These are phyloP conservation scores for Lamellibrachia satsuma DNA, from an alignment of 2,888 invertebrate species.

Conservation along the genomic window DNA sequence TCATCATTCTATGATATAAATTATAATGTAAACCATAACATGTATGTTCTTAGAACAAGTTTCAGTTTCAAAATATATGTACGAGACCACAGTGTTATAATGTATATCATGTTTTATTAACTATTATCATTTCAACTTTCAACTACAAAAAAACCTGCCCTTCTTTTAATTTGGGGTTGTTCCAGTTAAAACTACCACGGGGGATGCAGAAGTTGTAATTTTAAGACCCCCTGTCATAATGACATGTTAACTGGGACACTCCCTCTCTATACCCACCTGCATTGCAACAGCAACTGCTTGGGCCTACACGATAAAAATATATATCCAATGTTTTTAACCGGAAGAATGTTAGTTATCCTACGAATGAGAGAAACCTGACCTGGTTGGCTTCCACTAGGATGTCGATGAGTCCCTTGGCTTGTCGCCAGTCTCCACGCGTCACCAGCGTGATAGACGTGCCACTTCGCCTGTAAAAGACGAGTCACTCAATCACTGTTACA, in stretches of 20 bases:
- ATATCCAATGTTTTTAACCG: no score
- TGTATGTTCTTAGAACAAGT: no score
- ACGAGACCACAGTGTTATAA: no score
- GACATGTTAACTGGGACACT: background rate
- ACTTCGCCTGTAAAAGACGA: slow-evolving; percentile 66
- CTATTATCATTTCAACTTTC: no score
- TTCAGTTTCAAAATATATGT: background rate
- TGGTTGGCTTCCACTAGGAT: slow-evolving; percentile 88
- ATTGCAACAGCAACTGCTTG: no score
- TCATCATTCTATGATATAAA: no score
- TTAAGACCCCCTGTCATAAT: background rate
- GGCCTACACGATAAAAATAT: no score
- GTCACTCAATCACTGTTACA: background rate
- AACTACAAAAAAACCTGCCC: no score
- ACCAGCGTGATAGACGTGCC: slow-evolving; percentile 86
- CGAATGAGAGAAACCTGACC: slow-evolving; percentile 46
- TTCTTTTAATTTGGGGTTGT: no score
- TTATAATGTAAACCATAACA: no score
- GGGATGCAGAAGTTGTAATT: background rate
- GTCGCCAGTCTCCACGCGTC: slow-evolving; percentile 80
- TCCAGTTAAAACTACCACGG: no score
- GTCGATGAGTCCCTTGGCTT: slow-evolving; percentile 82
- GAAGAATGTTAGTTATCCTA: background rate
- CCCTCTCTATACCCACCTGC: background rate
- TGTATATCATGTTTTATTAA: no score